These are phyloP conservation scores for Plusia festucae DNA, from an alignment of 2,888 invertebrate genomes.

Conservation along the genomic window DNA sequence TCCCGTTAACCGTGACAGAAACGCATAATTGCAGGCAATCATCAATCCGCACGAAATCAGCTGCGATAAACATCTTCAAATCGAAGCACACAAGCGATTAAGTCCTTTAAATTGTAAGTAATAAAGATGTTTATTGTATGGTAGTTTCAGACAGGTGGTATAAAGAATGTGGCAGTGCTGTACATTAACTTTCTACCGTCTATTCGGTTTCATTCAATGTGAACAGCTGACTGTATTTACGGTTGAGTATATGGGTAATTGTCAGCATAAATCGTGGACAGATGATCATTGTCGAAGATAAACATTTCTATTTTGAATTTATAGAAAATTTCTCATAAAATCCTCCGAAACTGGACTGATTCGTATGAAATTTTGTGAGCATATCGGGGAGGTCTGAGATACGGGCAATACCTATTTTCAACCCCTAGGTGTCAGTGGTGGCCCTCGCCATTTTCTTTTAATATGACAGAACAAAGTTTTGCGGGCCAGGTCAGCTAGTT, in stretches of 20 bases:
- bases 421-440: too few species aligned
- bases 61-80: constrained; percentile 42
- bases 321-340: too few species aligned
- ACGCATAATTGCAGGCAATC: constrained; percentile 57
- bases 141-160: constrained; percentile 30
- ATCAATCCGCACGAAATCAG: constrained; percentile 59
- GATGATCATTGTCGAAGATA: constrained; percentile 4
- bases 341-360: too few species aligned
- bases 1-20: constrained; percentile 44
- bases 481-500: too few species aligned
- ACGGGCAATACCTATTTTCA: too few species aligned
- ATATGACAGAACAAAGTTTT: too few species aligned
- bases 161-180: constrained; percentile 41
- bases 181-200: constrained; percentile 62
- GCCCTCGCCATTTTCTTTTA: too few species aligned
- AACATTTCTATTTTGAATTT: not conserved
- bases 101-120: not conserved
- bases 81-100: constrained; percentile 8
- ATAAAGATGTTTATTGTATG: constrained; percentile 25
- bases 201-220: constrained; percentile 62
- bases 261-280: constrained; percentile 11
- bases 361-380: too few species aligned
- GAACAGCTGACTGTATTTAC: constrained; percentile 60
- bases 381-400: too few species aligned
- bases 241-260: constrained; percentile 38